A percentile compares a stretch with the other conserved stretches of the same genome.
Conservation (phyloP, 2,888 invertebrate species). For the Pterostichus madidus region DNA sequence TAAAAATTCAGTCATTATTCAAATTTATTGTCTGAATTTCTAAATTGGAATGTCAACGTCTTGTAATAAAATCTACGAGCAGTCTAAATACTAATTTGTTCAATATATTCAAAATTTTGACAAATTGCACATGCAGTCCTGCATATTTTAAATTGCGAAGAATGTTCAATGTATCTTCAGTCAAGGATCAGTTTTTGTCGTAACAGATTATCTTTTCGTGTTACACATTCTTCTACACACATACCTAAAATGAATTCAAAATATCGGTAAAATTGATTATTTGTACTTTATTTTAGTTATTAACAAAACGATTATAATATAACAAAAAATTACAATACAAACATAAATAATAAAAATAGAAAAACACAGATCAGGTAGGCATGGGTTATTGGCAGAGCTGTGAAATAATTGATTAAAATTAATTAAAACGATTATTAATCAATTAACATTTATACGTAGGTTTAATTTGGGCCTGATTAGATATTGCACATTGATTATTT, state of each 20-base stretch:
- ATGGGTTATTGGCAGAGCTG: constrained; percentile 56
- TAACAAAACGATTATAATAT: constrained; percentile 52
- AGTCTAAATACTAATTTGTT: constrained; percentile 27
- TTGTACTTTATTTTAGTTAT: constrained; percentile 59
- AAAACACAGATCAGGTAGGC: constrained; percentile 58
- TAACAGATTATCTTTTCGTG: constrained; percentile 52
- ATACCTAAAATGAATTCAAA: constrained; percentile 49
- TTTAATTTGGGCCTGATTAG: constrained; percentile 1
- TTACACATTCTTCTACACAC: constrained; percentile 58
- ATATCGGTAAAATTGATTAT: constrained; percentile 43
- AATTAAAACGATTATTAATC: constrained; percentile 14
- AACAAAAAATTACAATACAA: constrained; percentile 59
- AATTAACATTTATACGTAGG: constrained; percentile 23
- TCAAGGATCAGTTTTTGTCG: neutral
- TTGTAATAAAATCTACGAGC: constrained; percentile 41
- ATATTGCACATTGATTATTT: constrained; percentile 39
- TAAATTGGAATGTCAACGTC: constrained; percentile 51
- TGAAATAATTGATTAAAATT: constrained; percentile 54
- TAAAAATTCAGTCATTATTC: constrained; percentile 53
- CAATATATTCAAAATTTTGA: constrained; percentile 23
- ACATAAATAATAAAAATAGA: constrained; percentile 55
- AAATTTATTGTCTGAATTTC: constrained; percentile 51
- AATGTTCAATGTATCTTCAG: neutral
- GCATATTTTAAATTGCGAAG: constrained; percentile 7
- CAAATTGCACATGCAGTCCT: constrained; percentile 49